A percentile compares a stretch with the other conserved stretches of the same genome.
These are phyloP conservation scores for Xylota segnis DNA, from an alignment of 2,888 invertebrate species.

Conservation along the genomic window DNA sequence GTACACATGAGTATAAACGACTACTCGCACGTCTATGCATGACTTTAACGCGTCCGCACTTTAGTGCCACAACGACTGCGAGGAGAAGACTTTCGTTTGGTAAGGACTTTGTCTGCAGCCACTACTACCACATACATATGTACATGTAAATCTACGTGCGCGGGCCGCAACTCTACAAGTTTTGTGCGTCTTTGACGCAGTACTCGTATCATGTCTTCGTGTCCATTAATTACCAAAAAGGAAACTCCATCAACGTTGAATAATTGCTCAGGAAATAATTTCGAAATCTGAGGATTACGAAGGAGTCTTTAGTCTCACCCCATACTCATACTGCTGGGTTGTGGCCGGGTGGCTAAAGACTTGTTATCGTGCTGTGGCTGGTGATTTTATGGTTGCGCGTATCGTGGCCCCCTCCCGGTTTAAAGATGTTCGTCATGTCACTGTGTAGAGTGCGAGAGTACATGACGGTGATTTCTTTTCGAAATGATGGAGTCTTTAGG, in stretches of 20 bases:
- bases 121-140: background rate
- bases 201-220: slow-evolving; percentile 60
- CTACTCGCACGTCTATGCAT: slow-evolving; percentile 17
- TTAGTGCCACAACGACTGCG: background rate
- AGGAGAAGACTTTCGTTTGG: background rate
- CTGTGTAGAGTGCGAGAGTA: slow-evolving; percentile 2
- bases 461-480: slow-evolving; percentile 38
- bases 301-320: slow-evolving; percentile 24
- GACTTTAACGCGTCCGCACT: slow-evolving; percentile 38
- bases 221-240: slow-evolving; percentile 61
- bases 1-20: slow-evolving; percentile 50
- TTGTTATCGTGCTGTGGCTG: slow-evolving; percentile 40
- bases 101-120: slow-evolving; percentile 10
- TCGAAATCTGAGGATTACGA: slow-evolving; percentile 67
- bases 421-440: slow-evolving; percentile 40
- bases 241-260: slow-evolving; percentile 68
- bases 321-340: background rate
- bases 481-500: slow-evolving; percentile 32
- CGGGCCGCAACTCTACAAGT: slow-evolving; percentile 12
- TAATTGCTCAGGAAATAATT: slow-evolving; percentile 73
- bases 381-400: slow-evolving; percentile 35
- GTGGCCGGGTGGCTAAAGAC: background rate
- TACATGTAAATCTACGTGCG: background rate
- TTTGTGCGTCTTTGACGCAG: slow-evolving; percentile 34
- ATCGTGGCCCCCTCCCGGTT: slow-evolving; percentile 9